Conservation (phyloP, 2,113 vertebrate species). For the Mirounga angustirostris region DNA sequence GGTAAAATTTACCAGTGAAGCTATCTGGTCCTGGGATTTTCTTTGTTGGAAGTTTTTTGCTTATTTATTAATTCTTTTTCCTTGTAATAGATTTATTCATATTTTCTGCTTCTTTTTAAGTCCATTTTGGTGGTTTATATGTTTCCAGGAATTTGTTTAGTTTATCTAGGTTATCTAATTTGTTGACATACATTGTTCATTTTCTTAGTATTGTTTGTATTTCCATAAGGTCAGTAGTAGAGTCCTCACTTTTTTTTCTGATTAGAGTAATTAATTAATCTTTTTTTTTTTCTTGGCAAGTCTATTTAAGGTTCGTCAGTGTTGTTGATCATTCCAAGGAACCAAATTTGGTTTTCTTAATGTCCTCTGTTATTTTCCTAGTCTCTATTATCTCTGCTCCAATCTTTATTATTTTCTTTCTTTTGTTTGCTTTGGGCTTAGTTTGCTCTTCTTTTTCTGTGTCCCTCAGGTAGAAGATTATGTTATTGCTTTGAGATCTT, state of each 20-base stretch:
- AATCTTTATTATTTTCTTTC: neutral
- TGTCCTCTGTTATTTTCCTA: neutral
- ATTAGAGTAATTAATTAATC: conserved; percentile 22
- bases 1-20: neutral
- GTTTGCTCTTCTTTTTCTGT: neutral
- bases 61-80: neutral
- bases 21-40: neutral
- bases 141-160: neutral
- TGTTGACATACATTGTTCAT: neutral
- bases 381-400: neutral
- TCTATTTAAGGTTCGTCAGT: neutral
- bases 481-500: neutral
- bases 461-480: neutral
- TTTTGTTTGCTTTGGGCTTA: conserved; percentile 26
- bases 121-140: neutral
- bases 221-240: neutral
- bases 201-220: conserved; percentile 39
- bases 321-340: neutral
- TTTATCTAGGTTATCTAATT: neutral
- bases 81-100: neutral
- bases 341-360: neutral
- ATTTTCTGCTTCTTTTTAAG: conserved; percentile 52
- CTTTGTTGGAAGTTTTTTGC: neutral
- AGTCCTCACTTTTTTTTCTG: neutral
- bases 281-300: neutral